phyloP scores from a whole-genome alignment of 1,140 invertebrate genomes.

The Apis laboriosa region DNA sequence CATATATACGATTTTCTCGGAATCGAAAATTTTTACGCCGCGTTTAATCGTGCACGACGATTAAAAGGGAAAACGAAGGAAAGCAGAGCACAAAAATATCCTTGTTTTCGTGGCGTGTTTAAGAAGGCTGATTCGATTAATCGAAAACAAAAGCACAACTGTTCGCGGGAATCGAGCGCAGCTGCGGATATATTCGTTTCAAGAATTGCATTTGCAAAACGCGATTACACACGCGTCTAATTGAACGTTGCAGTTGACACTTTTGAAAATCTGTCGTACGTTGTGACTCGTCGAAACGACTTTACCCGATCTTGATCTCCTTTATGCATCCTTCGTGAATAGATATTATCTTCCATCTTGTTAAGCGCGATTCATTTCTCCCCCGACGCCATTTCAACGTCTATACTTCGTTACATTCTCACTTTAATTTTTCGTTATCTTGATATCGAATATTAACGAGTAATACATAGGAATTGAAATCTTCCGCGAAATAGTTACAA shows the following conservation, averaged over 20 bases:
- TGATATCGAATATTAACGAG: too few relatives aligned
- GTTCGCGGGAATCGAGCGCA: not conserved
- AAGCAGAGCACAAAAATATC: constrained; percentile 17
- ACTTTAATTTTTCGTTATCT: too few relatives aligned
- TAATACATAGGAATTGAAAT: too few relatives aligned
- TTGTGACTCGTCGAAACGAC: not conserved
- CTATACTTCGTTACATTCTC: too few relatives aligned
- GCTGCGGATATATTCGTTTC: not conserved
- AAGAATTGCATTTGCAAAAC: not conserved
- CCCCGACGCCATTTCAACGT: too few relatives aligned
- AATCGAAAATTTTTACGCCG: not conserved
- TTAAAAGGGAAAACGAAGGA: not conserved
- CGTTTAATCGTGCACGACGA: not conserved
- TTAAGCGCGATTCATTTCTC: too few relatives aligned
- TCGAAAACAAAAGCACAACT: constrained; percentile 33
- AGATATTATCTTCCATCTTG: too few relatives aligned
- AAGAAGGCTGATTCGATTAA: not conserved
- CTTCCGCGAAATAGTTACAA: too few relatives aligned
- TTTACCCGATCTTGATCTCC: constrained; percentile 12
- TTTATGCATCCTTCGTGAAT: not conserved
- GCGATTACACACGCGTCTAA: constrained; percentile 26
- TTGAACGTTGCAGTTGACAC: constrained; percentile 43
- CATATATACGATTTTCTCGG: not conserved
- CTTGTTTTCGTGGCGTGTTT: not conserved
- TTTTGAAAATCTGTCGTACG: constrained; percentile 31